A percentile compares a stretch with the other conserved stretches of the same genome.
These are phyloP conservation scores for Dendrophyllia cribrosa DNA, from an alignment of 64 coral and sea anemone genomes.

Conservation along the genomic window DNA sequence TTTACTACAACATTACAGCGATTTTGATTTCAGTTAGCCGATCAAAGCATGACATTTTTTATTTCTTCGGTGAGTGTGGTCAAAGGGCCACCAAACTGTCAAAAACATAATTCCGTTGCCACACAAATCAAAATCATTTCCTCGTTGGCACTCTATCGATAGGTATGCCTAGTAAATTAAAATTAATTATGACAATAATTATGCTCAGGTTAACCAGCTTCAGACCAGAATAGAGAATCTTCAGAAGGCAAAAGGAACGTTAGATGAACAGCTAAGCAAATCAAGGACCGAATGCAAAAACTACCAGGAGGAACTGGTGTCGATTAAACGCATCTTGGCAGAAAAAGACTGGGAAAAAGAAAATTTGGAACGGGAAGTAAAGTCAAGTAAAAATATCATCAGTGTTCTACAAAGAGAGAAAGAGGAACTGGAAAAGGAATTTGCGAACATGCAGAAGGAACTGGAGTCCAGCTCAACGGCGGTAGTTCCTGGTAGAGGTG, in stretches of 20 bases:
- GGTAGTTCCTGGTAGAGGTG: neutral
- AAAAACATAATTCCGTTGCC: no score
- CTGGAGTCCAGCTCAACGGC: slow-evolving; percentile 8
- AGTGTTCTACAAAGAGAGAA: slow-evolving; percentile 40
- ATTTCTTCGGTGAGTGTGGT: no score
- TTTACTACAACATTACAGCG: no score
- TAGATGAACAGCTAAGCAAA: slow-evolving; percentile 39
- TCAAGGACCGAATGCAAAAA: neutral
- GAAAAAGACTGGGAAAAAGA: slow-evolving; percentile 76
- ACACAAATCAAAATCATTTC: no score
- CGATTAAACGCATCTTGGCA: slow-evolving; percentile 30
- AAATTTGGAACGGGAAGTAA: slow-evolving; percentile 16
- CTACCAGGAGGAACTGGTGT: neutral
- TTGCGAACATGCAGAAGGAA: slow-evolving; percentile 51
- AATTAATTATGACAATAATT: neutral
- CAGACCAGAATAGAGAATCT: slow-evolving; percentile 47
- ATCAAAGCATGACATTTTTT: no score
- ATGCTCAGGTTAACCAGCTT: slow-evolving; percentile 35
- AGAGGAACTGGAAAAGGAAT: slow-evolving; percentile 10
- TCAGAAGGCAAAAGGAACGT: slow-evolving; percentile 3
- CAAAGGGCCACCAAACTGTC: no score
- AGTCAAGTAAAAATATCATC: slow-evolving; percentile 4
- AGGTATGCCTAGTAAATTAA: no score
- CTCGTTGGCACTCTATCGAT: no score
- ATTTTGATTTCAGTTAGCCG: no score